phyloP scores from a whole-genome alignment of 2,888 invertebrate genomes.

The Dynastes tityus region DNA sequence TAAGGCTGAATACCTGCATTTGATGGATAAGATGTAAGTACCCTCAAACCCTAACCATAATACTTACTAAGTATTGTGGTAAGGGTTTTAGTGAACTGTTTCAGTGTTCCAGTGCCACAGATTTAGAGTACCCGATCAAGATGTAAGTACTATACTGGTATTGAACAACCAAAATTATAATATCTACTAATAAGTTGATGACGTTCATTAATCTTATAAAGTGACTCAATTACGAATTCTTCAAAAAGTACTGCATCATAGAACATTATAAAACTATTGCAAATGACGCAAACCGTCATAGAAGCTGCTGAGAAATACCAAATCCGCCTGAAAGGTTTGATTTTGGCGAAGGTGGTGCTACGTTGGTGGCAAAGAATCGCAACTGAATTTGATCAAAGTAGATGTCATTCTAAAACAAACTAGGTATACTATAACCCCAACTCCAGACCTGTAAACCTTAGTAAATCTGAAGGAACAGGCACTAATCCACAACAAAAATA shows the following conservation, averaged over 20 bases:
- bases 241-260: not conserved
- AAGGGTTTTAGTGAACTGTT: too few relatives aligned
- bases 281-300: not conserved
- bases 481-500: not conserved
- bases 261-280: not conserved
- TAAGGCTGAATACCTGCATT: too few relatives aligned
- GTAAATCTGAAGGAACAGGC: not conserved
- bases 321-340: not conserved
- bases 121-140: slow-evolving; percentile 38
- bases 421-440: too few relatives aligned
- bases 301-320: not conserved
- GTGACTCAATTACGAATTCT: not conserved
- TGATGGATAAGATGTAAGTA: too few relatives aligned
- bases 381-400: too few relatives aligned
- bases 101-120: too few relatives aligned
- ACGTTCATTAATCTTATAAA: not conserved
- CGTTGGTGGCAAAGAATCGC: too few relatives aligned
- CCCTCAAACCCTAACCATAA: too few relatives aligned
- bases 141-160: slow-evolving; percentile 58
- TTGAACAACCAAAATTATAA: slow-evolving; percentile 57
- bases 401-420: too few relatives aligned
- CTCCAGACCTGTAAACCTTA: too few relatives aligned
- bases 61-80: too few relatives aligned
- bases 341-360: too few relatives aligned
- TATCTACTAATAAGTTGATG: slow-evolving; percentile 19